Evolutionary conservation across 2,888 invertebrate species (phyloP), one percentile per base, ranked within the genome.

Genomic region (Vesta saturnalis): DNA sequence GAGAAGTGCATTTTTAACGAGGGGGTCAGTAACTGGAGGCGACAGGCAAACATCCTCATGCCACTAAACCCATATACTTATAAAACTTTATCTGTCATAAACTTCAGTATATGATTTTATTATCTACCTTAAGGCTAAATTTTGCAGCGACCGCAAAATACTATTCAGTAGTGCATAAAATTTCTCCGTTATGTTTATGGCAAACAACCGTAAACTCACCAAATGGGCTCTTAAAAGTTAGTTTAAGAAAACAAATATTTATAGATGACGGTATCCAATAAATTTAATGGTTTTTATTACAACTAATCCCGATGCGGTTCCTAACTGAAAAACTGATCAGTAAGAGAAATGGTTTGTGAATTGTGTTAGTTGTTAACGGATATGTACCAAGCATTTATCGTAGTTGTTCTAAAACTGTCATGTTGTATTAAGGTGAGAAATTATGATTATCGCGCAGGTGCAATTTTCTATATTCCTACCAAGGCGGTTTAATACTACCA

Each of bases 371-470:
- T 18, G 14, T 18, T 49, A 18, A n/a, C 43, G 14, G 3, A 23
- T 23, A 23, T 23, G 54, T 46, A 16, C 30, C 54, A 55, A 56
- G 35, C 65, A 65, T 65, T 65, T 60, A 65, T 65, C 65, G 60
- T 60, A 60, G 65, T 65, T 65, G 66, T 61, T 59, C 63, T 62
- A 66, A 66, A 63, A 63, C 62, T 63, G 61, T 69, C 62, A 60
- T 64, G 63, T 66, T 60, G 62, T 59, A 69, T 69, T 69, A 69
- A 66, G 69, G 66, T 69, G 70, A 70, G 67, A 70, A 67, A 67
- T 67, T 67, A 66, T 61, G 67, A 72, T 72, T 69, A 64, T 67
- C 64, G 65, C 67, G 72, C 72, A 72, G 72, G 72, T 72, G 72
- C 66, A 54, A 72, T 64, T 69, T 66, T 61, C 62, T 67, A 64